These are phyloP conservation scores for Cetonia aurata DNA, from an alignment of 2,888 invertebrate species.

Conservation along the genomic window DNA sequence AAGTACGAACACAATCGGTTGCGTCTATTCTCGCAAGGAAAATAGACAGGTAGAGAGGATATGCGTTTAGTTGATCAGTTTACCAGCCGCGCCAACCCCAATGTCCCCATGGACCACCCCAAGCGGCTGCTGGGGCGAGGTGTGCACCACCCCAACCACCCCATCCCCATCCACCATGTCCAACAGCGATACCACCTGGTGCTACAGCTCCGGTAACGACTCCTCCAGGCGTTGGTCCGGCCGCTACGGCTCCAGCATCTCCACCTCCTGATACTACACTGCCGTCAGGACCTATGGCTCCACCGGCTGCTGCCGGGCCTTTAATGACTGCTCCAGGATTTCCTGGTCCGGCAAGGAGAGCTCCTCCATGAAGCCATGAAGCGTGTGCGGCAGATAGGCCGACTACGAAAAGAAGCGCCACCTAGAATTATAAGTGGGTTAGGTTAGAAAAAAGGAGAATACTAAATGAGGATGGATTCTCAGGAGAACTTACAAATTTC, in stretches of 20 bases:
- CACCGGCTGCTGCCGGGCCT: constrained; percentile 35
- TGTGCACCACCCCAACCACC: constrained; percentile 27
- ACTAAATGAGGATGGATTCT: background rate
- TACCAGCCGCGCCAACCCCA: constrained; percentile 35
- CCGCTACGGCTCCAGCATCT: constrained; percentile 64
- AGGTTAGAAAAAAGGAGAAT: background rate
- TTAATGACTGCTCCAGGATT: constrained; percentile 38
- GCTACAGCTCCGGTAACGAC: constrained; percentile 59
- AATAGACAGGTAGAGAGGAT: background rate
- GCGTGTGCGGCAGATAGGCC: constrained; percentile 40
- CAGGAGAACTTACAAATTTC: constrained; percentile 39
- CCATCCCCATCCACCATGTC: constrained; percentile 43
- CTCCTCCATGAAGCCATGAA: constrained; percentile 8
- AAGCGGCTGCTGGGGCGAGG: constrained; percentile 39
- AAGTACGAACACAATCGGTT: constrained; percentile 32
- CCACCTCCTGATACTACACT: constrained; percentile 66
- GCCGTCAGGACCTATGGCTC: constrained; percentile 62
- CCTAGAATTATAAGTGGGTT: constrained; percentile 17
- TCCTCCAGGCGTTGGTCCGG: constrained; percentile 62
- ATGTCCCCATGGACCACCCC: constrained; percentile 29
- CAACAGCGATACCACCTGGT: constrained; percentile 56
- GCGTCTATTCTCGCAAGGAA: background rate
- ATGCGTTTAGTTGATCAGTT: background rate
- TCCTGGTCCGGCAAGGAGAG: constrained; percentile 33
- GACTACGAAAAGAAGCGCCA: constrained; percentile 36